Percentiles rank a stretch among this genome's conserved stretches.
phyloP scores from a whole-genome alignment of 2,888 invertebrate genomes.

The Dicranocentrus wangi region DNA sequence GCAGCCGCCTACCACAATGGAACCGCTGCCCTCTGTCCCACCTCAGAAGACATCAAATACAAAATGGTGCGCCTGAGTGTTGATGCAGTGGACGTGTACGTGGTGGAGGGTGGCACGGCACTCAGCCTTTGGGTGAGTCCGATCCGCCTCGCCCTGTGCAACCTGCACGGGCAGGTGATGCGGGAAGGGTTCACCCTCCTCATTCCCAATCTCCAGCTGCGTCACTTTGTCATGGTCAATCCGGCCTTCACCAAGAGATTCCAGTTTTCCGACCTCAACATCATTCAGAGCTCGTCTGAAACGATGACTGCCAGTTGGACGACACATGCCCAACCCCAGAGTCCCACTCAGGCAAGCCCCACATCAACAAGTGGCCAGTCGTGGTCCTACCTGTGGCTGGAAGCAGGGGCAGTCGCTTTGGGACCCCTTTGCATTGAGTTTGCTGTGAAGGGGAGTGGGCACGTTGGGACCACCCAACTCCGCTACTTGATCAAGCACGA shows the following conservation, averaged over 20 bases:
- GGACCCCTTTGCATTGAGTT: slow-evolving; percentile 94
- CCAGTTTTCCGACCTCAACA: slow-evolving; percentile 72
- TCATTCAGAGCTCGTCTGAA: slow-evolving; percentile 72
- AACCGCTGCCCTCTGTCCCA: slow-evolving; percentile 79
- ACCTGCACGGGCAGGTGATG: slow-evolving; percentile 94
- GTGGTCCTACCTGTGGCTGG: slow-evolving; percentile 83
- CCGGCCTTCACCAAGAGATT: slow-evolving; percentile 72
- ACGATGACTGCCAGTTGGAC: slow-evolving; percentile 73
- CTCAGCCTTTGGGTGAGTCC: slow-evolving; percentile 89
- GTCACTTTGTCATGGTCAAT: slow-evolving; percentile 79
- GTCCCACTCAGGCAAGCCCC: slow-evolving; percentile 71
- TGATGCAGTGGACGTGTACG: slow-evolving; percentile 91
- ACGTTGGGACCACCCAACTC: slow-evolving; percentile 35
- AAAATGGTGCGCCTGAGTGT: slow-evolving; percentile 91
- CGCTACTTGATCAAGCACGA: slow-evolving; percentile 87
- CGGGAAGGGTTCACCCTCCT: slow-evolving; percentile 91
- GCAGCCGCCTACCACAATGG: not conserved
- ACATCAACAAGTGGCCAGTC: slow-evolving; percentile 76
- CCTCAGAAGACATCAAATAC: slow-evolving; percentile 91
- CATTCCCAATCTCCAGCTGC: slow-evolving; percentile 83
- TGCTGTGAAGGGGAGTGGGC: slow-evolving; percentile 84
- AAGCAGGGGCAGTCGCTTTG: slow-evolving; percentile 91
- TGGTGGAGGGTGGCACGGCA: slow-evolving; percentile 91
- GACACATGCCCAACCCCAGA: slow-evolving; percentile 68
- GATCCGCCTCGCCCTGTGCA: slow-evolving; percentile 90